Conservation (phyloP, 1,140 invertebrate species). For the Drosophila pseudoananassae region DNA sequence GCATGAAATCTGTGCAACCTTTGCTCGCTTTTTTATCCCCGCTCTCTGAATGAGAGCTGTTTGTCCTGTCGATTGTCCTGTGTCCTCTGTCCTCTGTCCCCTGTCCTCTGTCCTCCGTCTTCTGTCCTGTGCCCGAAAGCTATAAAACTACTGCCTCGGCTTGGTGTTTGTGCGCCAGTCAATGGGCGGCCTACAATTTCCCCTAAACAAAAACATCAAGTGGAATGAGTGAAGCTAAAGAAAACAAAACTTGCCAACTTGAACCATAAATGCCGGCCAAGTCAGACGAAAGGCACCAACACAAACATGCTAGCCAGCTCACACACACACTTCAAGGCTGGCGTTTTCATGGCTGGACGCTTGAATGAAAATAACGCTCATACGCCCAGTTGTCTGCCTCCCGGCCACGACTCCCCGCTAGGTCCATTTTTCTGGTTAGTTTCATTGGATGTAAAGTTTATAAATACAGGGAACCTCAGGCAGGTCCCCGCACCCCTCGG, state of each 20-base stretch:
- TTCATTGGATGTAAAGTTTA: constrained; percentile 38
- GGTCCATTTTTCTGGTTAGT: constrained; percentile 1
- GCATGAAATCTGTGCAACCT: constrained; percentile 77
- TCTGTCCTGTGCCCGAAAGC: constrained; percentile 68
- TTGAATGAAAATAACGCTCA: constrained; percentile 40
- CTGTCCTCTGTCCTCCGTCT: constrained; percentile 57
- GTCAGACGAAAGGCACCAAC: constrained; percentile 39
- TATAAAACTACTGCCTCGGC: constrained; percentile 53
- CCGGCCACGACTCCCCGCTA: not conserved
- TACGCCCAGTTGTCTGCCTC: constrained; percentile 38
- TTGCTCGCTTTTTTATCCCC: constrained; percentile 43
- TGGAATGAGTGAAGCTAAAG: constrained; percentile 18
- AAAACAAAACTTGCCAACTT: constrained; percentile 68
- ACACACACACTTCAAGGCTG: constrained; percentile 41
- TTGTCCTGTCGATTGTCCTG: constrained; percentile 32
- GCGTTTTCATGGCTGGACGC: constrained; percentile 51
- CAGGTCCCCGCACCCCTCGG: not conserved
- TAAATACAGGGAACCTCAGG: constrained; percentile 36
- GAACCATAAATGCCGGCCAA: constrained; percentile 63
- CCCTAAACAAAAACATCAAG: constrained; percentile 48
- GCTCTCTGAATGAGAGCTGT: constrained; percentile 4
- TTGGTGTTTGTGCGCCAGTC: constrained; percentile 44
- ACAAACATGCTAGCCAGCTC: constrained; percentile 33
- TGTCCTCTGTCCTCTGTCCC: constrained; percentile 63
- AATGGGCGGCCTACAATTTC: constrained; percentile 73